A percentile compares a stretch with the other conserved stretches of the same genome.
phyloP scores from a whole-genome alignment of 2,888 invertebrate species.

The Pammene aurita region DNA sequence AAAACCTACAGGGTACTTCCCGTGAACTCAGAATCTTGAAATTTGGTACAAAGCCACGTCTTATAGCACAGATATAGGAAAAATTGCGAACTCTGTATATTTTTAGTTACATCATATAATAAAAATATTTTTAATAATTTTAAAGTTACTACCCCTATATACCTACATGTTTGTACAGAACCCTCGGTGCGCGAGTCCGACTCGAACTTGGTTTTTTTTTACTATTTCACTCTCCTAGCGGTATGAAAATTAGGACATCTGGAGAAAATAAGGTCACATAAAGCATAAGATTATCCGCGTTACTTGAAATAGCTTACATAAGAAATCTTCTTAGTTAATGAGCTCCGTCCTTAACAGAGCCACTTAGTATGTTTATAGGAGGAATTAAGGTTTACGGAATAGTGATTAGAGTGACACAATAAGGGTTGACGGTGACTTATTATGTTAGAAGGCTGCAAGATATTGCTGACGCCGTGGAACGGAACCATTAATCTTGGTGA shows the following conservation, averaged over 20 bases:
- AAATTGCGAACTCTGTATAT: too few relatives aligned
- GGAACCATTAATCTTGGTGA: slow-evolving; percentile 55
- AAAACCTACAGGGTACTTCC: too few relatives aligned
- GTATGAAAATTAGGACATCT: neutral
- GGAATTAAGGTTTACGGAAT: slow-evolving; percentile 28
- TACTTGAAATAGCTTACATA: neutral
- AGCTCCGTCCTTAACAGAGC: neutral
- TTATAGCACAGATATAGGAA: too few relatives aligned
- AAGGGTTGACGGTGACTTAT: slow-evolving; percentile 39
- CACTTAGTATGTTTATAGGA: slow-evolving; percentile 5
- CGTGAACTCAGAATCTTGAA: too few relatives aligned
- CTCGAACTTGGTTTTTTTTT: neutral
- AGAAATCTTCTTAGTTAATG: slow-evolving; percentile 4
- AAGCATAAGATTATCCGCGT: neutral
- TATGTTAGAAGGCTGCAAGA: slow-evolving; percentile 47
- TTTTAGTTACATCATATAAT: too few relatives aligned
- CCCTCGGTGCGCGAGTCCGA: too few relatives aligned
- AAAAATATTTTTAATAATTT: too few relatives aligned
- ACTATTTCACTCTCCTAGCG: neutral
- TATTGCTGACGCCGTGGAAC: slow-evolving; percentile 50
- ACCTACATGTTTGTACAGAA: too few relatives aligned
- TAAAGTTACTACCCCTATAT: too few relatives aligned
- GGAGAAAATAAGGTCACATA: neutral
- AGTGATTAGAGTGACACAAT: slow-evolving; percentile 39
- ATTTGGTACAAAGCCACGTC: too few relatives aligned